phyloP scores from a whole-genome alignment of 1,140 invertebrate species.

The Nylanderia fulva region DNA sequence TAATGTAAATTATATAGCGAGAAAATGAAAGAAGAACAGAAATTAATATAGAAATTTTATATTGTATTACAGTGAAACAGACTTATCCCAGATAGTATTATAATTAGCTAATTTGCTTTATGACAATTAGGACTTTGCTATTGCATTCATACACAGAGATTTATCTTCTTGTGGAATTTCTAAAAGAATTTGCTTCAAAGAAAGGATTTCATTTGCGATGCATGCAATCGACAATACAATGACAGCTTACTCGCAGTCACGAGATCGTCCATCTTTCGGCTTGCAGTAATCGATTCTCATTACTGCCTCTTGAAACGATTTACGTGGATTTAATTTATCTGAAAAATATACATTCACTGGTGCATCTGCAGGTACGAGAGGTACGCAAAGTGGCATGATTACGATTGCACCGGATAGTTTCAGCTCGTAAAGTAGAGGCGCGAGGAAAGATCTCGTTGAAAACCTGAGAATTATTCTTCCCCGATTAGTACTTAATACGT shows the following conservation, averaged over 20 bases:
- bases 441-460: slow-evolving; percentile 51
- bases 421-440: slow-evolving; percentile 32
- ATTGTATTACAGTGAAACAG: background rate
- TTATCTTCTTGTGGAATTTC: background rate
- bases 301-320: background rate
- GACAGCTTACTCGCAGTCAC: background rate
- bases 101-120: background rate
- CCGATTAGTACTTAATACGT: slow-evolving; percentile 67
- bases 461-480: slow-evolving; percentile 60
- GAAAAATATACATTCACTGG: background rate
- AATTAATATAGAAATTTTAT: background rate
- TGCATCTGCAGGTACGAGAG: slow-evolving; percentile 34
- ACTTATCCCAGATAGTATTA: background rate
- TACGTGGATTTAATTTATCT: slow-evolving; percentile 17
- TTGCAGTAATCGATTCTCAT: slow-evolving; percentile 3
- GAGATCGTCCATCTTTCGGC: slow-evolving; percentile 17
- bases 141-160: background rate
- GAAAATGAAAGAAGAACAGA: slow-evolving; percentile 1
- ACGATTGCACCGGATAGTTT: slow-evolving; percentile 35
- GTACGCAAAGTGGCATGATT: background rate
- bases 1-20: background rate
- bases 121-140: background rate
- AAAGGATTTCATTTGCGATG: background rate
- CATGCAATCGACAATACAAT: slow-evolving; percentile 22
- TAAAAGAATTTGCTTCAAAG: background rate